A percentile compares a stretch with the other conserved stretches of the same genome.
Conservation (phyloP, 2,888 invertebrate species). For the Coecobrya sp. region DNA sequence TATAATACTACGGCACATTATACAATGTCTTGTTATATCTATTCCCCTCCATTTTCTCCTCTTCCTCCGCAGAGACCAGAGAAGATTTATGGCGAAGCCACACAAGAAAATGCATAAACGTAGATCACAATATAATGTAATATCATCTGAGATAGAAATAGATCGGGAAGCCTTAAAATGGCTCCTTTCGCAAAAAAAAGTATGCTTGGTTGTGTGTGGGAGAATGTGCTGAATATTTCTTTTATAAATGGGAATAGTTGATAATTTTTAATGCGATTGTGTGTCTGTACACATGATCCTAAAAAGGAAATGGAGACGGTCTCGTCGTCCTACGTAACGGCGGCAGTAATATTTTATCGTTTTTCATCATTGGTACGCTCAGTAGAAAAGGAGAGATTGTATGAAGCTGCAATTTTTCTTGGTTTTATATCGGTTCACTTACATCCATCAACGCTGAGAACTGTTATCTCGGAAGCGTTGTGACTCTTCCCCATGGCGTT, state of each 20-base stretch:
- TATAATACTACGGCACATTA: neutral
- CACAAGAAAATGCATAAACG: conserved; percentile 26
- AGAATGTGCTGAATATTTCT: neutral
- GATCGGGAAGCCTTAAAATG: no score
- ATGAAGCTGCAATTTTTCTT: neutral
- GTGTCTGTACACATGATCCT: no score
- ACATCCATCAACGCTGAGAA: conserved; percentile 90
- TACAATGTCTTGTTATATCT: neutral
- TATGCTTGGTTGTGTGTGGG: neutral
- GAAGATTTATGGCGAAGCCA: conserved; percentile 49
- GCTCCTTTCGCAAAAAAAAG: no score
- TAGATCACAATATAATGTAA: conserved; percentile 28
- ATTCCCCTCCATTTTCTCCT: neutral
- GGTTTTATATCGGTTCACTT: conserved; percentile 86
- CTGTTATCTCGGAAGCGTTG: conserved; percentile 89
- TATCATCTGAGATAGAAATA: neutral
- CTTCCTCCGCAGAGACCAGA: conserved; percentile 31
- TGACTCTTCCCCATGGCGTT: conserved; percentile 90
- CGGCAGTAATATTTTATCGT: no score
- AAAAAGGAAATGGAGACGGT: no score
- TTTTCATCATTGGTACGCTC: neutral
- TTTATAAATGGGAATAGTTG: neutral
- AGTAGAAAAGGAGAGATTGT: neutral
- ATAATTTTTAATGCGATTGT: no score
- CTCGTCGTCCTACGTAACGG: no score